Base-by-base conservation (phyloP, 1,140 invertebrate species). In the Eufriesea mexicana region DNA sequence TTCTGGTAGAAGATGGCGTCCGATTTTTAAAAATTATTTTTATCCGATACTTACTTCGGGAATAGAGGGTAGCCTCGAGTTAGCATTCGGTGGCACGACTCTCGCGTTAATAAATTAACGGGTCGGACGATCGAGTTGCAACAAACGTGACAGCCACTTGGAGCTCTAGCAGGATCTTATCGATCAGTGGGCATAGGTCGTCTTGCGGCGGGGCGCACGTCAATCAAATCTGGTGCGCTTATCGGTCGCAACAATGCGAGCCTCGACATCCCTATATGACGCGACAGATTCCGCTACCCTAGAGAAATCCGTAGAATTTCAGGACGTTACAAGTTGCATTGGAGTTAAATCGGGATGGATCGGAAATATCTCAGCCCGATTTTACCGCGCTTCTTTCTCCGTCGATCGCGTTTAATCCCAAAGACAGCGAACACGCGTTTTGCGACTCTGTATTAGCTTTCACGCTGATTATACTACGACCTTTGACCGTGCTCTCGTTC, bases 401-500 rank as follows among this genome's bases (percentile, higher is more conserved):
- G 35, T 47, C 6, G 5, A 57, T 55, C 23, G 16, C 23, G 42
- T 12, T 42, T 59, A 10, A 20, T 45, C 5, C 6, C 8, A 7
- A 23, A n/a, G 42, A 10, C 16, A 14, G 9, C 10, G 59, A 72
- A 49, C 10, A 28, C 35, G 49, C 45, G 49, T 20, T 84, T 70
- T n/a, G 23, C 62, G 6, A 20, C 47, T 62, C 35, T 45, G 45
- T 20, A 49, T 61, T 25, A 71, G 25, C 54, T 25, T 73, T 23
- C 61, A 42, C 14, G 62, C 51, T 57, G 61, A 74, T 75, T 85
- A 73, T 59, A 59, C 74, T n/a, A 74, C 57, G 51, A 83, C 59
- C 84, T 86, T 86, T 86, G 75, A 83, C 28, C 79, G 49, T 47
- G 47, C 20, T 73, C 42, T 45, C 18, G 28, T 55, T 45, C 57